Evolutionary conservation across 2,888 invertebrate species (phyloP), one percentile per base, ranked within the genome.

Genomic region (Plusia festucae): DNA sequence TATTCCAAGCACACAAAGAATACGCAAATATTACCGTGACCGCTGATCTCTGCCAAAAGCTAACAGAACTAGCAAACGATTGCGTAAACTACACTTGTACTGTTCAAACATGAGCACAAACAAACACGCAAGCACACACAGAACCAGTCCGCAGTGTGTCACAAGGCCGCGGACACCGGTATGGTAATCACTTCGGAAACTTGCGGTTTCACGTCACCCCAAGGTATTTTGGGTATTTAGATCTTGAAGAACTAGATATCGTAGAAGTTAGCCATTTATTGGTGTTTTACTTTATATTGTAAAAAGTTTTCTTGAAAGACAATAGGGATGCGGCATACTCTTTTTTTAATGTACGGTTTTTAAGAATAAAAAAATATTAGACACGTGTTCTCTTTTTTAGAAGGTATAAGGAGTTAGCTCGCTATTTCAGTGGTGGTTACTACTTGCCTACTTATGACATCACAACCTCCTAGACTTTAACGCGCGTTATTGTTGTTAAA

Each of bases 81-180:
- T 70, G 59, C 56, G 58, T 73, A 66, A 76, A 74, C 71, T 72
- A 72, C 72, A 55, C 53, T 54, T 44, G 56, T 30, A 63, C 51
- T 76, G 67, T 71, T 71, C 53, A 76, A 67, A 76, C 63, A 64
- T 15, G 53, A n/a, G n/a, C n/a, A 56, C 9, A 55, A 57, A 18
- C 60, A 73, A 59, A 76, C 66, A 55, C 40, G 53, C 9, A 55
- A 60, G 18, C 60, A 76, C 61, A 76, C 61, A 58, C 52, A 22
- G 53, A 70, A 64, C 62, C 63, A 40, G 65, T 52, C 40, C 44
- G 44, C 30, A 68, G 66, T 76, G 70, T 73, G 78, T 57, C 67
- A 79, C 75, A 65, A 66, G 67, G 70, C 46, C 68, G 20, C 58
- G 67, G 78, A 70, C 59, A 66, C 53, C 30, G 32, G 76, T 72